Base-by-base conservation (phyloP, 2,113 vertebrate species). In the Lepisosteus osseus region DNA sequence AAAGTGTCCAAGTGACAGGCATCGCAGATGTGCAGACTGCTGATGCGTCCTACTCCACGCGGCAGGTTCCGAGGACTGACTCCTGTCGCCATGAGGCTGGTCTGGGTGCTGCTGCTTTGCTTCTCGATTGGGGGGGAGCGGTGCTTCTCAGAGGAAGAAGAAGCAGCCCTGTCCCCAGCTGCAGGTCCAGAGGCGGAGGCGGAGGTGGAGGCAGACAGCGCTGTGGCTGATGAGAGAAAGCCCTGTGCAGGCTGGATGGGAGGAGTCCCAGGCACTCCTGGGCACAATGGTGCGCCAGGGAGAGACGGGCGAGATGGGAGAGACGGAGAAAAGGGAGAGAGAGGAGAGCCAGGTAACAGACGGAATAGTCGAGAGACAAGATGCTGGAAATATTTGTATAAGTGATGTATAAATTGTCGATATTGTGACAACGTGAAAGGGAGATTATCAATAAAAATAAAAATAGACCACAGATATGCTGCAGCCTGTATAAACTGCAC, bases 221-320 rank as follows among this genome's bases (percentile, higher is more conserved):
- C 45, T 43, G 67, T 57, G 41, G 61, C 12, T 9, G 74, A 76
- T 9, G 9, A 84, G 86, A 72, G 83, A 1, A 77, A 66, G 0
- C 67, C 83, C 0, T 94, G 94, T 74, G 61, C 82, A 70, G 88
- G 90, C 1, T 93, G 91, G 92, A 92, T 95, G 90, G 90, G 88
- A 5, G 94, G 94, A 76, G 83, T 91, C 0, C 90, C 92, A 0
- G 94, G 94, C 8, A 87, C 90, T 43, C 93, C 93, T 0, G 93
- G 94, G 57, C 91, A 93, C 79, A 90, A 94, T 0, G 94, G 94
- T 5, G 59, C 54, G 13, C 90, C 92, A 0, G 94, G 94, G 1
- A 83, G 92, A 67, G 91, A 93, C 0, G 94, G 94, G 3, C 91
- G 88, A 80, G 93, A 94, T 0, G 93, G 94, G 40, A 78, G 40